Base-by-base conservation (phyloP, 2,797 vertebrate species). In the Alcedo quadribrachys region DNA sequence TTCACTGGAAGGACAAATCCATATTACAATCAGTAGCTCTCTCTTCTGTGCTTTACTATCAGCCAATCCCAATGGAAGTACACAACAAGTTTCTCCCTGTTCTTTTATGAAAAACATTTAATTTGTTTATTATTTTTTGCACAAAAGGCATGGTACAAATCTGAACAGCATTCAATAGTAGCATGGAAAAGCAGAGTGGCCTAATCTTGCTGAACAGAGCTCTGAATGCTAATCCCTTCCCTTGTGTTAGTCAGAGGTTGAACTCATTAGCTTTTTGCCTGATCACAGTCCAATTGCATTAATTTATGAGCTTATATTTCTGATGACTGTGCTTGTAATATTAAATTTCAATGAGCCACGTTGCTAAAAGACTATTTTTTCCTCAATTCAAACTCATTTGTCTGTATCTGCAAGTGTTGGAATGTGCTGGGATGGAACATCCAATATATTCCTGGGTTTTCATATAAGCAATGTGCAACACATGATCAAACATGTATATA, bases 181-280 rank as follows among this genome's bases (percentile, higher is more conserved):
- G 24, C 53, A 65, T 3, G 62, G 37, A 92, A 89, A 83, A 80
- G 37, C 68, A 27, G 67, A 68, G 66, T 81, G 80, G 48, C 53
- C 82, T 91, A 46, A 93, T 87, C 79, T 83, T 81, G 69, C 77
- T 89, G 81, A 92, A 74, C 30, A 71, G 43, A 55, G 68, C 67
- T 81, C 69, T 73, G 74, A 16, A 58, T 81, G 53, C 50, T 93
- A 92, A 94, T 81, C 91, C 43, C 9, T 75, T 90, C 65, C 80
- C 78, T 51, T 2, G 4, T 46, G 42, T 33, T 86, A 95, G 75
- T 93, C 63, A 89, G 79, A 94, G 89, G 87, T 95, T 95, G 94
- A 90, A 93, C 60, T 87, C 92, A 93, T 96, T 92, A 95, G 90
- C 87, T 50, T 51, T 86, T 92, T 89, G 62, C 74, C 71, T 81